Base-by-base conservation (phyloP, 2,113 vertebrate species). In the Aphelocoma coerulescens region DNA sequence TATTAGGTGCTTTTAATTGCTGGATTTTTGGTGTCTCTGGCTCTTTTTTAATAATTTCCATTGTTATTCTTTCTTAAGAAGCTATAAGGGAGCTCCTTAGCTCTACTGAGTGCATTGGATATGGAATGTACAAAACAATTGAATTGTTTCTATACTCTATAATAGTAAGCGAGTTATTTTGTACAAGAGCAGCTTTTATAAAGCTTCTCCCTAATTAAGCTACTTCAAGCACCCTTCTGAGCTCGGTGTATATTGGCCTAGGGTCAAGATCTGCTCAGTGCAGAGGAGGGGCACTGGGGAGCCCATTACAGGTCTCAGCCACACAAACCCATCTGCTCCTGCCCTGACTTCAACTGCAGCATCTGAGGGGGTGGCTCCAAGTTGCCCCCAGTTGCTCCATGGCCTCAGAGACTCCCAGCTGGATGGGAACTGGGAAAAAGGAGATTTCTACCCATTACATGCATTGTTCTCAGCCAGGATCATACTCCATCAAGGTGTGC, bases 1-100 rank as follows among this genome's bases (percentile, higher is more conserved):
- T 93, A 92, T 92, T 92, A 89, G 76, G 23, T 7, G 7, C 7
- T 95, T 96, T 84, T 92, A 95, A 93, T 87, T 95, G 86, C 68
- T 78, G 74, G 9, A 57, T 61, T 91, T 93, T 91, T 84, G 61
- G 23, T 92, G 68, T 92, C 44, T 95, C 3, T 0, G 19, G 30
- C 27, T 69, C 32, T 68, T 91, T 83, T 88, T 16, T 10, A 78
- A 71, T 84, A 24, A 87, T 84, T 91, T 67, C 19, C 19, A 48
- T 61, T 85, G 48, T n/a, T 80, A 28, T 32, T 86, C 24, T 83
- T 80, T 49, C 41, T 74, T 51, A 65, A 62, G 82, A 68, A 89
- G 48, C 23, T 85, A 0, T 59, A 48, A 85, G 30, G 22, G 44
- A 80, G 4, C 16, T 90, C 12, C 43, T 69, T 43, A 6, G 8